A percentile compares a stretch with the other conserved stretches of the same genome.
These are phyloP conservation scores for Drosophila melanogaster DNA, from an alignment of 1,140 invertebrate genomes.

Conservation along the genomic window Release_6_plus_ISO1_MT NT_033777.3:18397001-18397500, in stretches of 20 bases:
- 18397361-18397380: constrained; percentile 79
- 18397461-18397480: constrained; percentile 28
- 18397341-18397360: constrained; percentile 58
- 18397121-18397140: neutral
- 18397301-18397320: constrained; percentile 12
- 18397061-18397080: constrained; percentile 79
- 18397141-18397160: too few relatives aligned
- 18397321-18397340: constrained; percentile 23
- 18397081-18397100: constrained; percentile 46
- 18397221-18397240: too few relatives aligned
- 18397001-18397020: constrained; percentile 11
- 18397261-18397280: neutral
- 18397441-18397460: constrained; percentile 19
- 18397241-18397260: neutral
- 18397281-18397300: constrained; percentile 11
- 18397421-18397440: neutral
- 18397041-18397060: constrained; percentile 30
- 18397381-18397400: constrained; percentile 36
- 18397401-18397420: neutral
- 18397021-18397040: neutral
- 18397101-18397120: constrained; percentile 14
- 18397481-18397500: constrained; percentile 51
- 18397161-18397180: too few relatives aligned
- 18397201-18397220: too few relatives aligned
- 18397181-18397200: too few relatives aligned